Percentiles rank a stretch among this genome's conserved stretches.
Conservation (phyloP, 1,140 invertebrate species). For the Melanaphis sacchari region DNA sequence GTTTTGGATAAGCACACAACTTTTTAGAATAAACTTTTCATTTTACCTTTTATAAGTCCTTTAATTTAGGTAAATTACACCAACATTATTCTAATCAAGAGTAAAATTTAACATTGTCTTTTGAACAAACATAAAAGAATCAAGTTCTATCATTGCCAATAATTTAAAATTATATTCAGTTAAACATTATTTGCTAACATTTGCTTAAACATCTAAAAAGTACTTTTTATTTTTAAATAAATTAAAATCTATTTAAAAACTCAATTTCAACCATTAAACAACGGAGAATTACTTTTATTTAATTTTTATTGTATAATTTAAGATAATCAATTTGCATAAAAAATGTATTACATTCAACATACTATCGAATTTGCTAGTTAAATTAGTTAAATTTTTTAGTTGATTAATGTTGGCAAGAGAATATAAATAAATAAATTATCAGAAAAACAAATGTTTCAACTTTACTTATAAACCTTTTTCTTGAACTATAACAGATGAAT, state of each 20-base stretch:
- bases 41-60: not conserved
- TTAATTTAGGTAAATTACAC: conserved; percentile 24
- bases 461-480: not conserved
- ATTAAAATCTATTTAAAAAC: not conserved
- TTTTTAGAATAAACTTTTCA: not conserved
- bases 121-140: conserved; percentile 20
- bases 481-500: not conserved
- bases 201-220: not conserved
- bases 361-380: not conserved
- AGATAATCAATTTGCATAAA: not conserved
- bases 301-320: not conserved
- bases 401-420: not conserved
- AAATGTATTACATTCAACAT: not conserved
- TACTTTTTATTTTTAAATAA: conserved; percentile 17
- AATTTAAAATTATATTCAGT: conserved; percentile 17
- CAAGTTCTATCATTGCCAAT: conserved; percentile 5
- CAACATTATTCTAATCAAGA: not conserved
- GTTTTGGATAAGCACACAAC: not conserved
- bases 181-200: not conserved
- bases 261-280: not conserved
- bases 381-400: not conserved
- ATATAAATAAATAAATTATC: not conserved
- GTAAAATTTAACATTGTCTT: not conserved
- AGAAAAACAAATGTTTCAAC: not conserved
- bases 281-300: not conserved